phyloP scores from a whole-genome alignment of 1,140 invertebrate species.

The Drosophila truncata region DNA sequence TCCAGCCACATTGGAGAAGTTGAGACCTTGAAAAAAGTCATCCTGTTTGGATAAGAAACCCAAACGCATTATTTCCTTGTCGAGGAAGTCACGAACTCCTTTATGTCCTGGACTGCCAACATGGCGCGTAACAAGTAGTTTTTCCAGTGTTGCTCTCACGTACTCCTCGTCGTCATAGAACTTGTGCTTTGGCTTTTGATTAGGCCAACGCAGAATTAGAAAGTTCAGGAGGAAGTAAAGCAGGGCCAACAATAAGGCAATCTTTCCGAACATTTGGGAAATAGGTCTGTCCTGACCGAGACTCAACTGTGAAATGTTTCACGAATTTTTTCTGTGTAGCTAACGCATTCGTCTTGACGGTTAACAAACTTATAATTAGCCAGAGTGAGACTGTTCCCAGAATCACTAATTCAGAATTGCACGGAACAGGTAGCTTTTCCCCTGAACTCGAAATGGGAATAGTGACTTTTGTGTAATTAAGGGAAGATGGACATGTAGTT shows the following conservation, averaged over 20 bases:
- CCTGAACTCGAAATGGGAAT: background rate
- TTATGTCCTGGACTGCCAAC: conserved; percentile 89
- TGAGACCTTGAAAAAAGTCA: conserved; percentile 1
- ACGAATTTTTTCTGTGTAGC: conserved; percentile 14
- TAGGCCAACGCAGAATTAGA: background rate
- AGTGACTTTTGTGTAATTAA: background rate
- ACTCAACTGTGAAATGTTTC: background rate
- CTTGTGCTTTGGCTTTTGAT: background rate
- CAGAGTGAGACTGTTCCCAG: background rate
- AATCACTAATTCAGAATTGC: background rate
- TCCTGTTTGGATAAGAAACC: conserved; percentile 19
- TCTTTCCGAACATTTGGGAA: conserved; percentile 4
- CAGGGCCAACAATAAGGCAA: background rate
- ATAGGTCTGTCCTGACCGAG: background rate
- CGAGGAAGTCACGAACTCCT: conserved; percentile 89
- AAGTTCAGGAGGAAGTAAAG: conserved; percentile 18
- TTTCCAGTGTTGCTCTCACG: conserved; percentile 88
- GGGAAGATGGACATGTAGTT: background rate
- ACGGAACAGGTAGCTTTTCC: background rate
- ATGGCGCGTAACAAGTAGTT: conserved; percentile 91
- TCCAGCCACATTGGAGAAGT: conserved; percentile 36
- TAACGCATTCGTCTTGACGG: conserved; percentile 22
- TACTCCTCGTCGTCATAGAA: conserved; percentile 86
- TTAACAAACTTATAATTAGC: conserved; percentile 1
- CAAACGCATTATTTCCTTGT: conserved; percentile 15